phyloP scores from a whole-genome alignment of 2,888 invertebrate genomes.

The Neelides folsomi region DNA sequence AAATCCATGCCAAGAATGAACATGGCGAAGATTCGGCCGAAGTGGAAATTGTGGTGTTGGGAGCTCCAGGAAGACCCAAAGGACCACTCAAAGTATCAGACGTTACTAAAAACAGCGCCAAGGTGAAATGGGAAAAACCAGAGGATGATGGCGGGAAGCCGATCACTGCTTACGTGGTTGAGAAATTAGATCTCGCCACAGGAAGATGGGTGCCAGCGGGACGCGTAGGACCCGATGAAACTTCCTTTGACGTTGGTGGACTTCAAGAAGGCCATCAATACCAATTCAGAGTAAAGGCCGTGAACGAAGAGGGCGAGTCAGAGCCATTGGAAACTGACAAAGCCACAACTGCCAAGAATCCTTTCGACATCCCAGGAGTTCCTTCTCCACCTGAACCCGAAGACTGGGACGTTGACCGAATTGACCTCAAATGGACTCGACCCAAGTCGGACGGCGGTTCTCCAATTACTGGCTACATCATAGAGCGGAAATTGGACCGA shows the following conservation, averaged over 20 bases:
- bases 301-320: constrained; percentile 89
- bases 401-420: constrained; percentile 80
- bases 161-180: constrained; percentile 76
- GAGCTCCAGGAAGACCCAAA: constrained; percentile 70
- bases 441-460: constrained; percentile 66
- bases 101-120: constrained; percentile 77
- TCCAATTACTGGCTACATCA: constrained; percentile 68
- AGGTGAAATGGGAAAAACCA: constrained; percentile 84
- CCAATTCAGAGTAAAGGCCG: constrained; percentile 65
- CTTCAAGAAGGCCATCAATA: constrained; percentile 85
- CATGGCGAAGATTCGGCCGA: constrained; percentile 86
- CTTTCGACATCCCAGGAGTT: constrained; percentile 68
- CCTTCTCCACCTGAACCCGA: constrained; percentile 73
- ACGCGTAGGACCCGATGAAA: constrained; percentile 57
- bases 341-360: constrained; percentile 85
- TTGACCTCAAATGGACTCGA: constrained; percentile 69
- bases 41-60: constrained; percentile 81
- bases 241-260: constrained; percentile 73
- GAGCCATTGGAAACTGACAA: constrained; percentile 86
- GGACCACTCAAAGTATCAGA: constrained; percentile 80
- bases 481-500: constrained; percentile 70
- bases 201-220: constrained; percentile 91
- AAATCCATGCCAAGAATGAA: constrained; percentile 75
- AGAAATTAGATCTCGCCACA: constrained; percentile 82
- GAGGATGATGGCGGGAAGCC: constrained; percentile 90